phyloP scores from a whole-genome alignment of 2,797 vertebrate genomes.

The Serranus cabrilla region DNA sequence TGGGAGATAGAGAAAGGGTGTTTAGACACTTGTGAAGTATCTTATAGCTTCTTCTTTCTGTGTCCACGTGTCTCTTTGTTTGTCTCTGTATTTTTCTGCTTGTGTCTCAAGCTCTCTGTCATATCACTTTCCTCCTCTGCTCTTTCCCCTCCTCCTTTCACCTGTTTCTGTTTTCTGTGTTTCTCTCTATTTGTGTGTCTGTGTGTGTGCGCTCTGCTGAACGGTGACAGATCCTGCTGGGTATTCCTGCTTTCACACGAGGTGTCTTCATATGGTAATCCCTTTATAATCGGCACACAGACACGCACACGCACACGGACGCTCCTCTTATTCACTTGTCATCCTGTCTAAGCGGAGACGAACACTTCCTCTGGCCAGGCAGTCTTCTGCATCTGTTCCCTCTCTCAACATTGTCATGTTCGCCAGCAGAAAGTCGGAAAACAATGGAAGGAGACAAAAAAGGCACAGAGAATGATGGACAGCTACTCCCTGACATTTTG shows the following conservation, averaged over 20 bases:
- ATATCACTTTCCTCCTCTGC: conserved; percentile 23
- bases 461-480: conserved; percentile 62
- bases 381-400: conserved; percentile 62
- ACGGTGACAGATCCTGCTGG: conserved; percentile 61
- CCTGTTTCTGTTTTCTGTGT: conserved; percentile 43
- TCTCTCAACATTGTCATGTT: conserved; percentile 65
- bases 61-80: neutral
- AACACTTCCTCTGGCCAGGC: conserved; percentile 62
- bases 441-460: conserved; percentile 52
- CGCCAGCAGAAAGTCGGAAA: conserved; percentile 39
- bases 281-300: conserved; percentile 56
- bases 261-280: conserved; percentile 71
- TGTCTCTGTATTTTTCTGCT: neutral
- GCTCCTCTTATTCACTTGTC: conserved; percentile 70
- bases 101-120: conserved; percentile 20
- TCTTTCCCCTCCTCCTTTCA: conserved; percentile 22
- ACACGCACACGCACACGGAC: conserved; percentile 47
- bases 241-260: conserved; percentile 61
- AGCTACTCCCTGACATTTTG: conserved; percentile 61
- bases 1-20: conserved; percentile 19
- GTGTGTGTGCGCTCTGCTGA: conserved; percentile 35
- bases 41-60: conserved; percentile 19
- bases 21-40: conserved; percentile 7
- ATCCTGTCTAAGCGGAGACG: conserved; percentile 68
- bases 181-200: conserved; percentile 23